phyloP scores from a whole-genome alignment of 2,113 vertebrate species.

The Aptenodytes forsteri region DNA sequence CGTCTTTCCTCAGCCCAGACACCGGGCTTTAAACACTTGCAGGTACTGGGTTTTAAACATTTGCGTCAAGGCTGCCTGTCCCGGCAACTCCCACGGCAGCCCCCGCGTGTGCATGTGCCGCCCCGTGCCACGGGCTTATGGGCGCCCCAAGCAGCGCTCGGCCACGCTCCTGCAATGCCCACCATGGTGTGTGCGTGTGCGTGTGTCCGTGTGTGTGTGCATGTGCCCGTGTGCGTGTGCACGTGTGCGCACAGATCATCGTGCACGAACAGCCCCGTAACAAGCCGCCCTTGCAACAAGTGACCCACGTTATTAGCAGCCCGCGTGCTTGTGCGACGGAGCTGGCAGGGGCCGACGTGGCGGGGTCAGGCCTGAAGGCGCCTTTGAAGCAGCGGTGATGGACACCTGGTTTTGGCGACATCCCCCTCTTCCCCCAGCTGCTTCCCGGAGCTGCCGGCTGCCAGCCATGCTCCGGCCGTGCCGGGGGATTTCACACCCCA shows the following conservation, averaged over 20 bases:
- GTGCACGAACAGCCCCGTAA: neutral
- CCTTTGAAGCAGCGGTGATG: neutral
- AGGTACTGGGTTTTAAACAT: neutral
- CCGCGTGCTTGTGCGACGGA: rapidly evolving
- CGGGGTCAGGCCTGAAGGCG: neutral
- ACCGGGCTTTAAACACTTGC: neutral
- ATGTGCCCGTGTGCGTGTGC: no score
- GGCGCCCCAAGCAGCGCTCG: neutral
- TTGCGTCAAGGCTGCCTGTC: neutral
- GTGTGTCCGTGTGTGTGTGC: no score
- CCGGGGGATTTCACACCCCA: neutral
- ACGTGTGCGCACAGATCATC: neutral
- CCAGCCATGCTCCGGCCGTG: rapidly evolving
- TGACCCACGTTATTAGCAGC: rapidly evolving
- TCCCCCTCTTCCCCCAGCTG: neutral
- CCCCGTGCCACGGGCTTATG: neutral
- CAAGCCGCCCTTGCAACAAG: neutral
- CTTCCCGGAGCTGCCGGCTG: neutral
- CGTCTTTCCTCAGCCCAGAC: neutral
- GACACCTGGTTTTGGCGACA: rapidly evolving
- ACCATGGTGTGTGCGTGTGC: rapidly evolving
- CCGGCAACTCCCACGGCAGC: neutral
- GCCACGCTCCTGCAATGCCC: neutral
- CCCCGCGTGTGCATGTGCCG: neutral
- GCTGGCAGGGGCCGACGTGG: neutral